phyloP scores from a whole-genome alignment of 2,888 invertebrate genomes.

The Tachina grossa region DNA sequence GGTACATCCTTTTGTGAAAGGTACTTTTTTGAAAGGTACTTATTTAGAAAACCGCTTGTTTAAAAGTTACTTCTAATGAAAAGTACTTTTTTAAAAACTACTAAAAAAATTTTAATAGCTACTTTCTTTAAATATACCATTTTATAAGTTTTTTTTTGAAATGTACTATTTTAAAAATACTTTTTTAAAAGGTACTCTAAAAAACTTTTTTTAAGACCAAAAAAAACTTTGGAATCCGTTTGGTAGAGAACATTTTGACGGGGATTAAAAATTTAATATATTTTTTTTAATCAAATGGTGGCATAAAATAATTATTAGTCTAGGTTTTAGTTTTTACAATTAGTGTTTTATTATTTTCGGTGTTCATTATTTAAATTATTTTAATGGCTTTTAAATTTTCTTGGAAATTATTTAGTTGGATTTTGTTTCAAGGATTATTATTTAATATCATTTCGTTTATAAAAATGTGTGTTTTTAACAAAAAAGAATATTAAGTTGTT shows the following conservation, averaged over 20 bases:
- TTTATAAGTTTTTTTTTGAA: too few species aligned
- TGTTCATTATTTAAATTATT: background rate
- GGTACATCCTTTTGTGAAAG: background rate
- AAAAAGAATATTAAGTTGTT: slow-evolving; percentile 43
- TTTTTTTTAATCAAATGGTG: background rate
- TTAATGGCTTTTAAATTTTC: slow-evolving; percentile 7
- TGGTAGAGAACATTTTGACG: background rate
- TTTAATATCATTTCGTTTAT: slow-evolving; percentile 39
- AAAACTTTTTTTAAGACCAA: too few species aligned
- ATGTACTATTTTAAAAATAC: too few species aligned
- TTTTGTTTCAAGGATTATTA: slow-evolving; percentile 55
- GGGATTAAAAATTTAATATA: background rate
- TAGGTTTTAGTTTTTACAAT: slow-evolving; percentile 10
- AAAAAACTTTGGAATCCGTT: too few species aligned
- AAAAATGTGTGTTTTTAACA: slow-evolving; percentile 47
- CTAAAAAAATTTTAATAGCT: too few species aligned
- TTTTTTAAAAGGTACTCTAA: too few species aligned
- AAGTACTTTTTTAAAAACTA: background rate
- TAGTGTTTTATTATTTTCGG: slow-evolving; percentile 54
- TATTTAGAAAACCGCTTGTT: too few species aligned
- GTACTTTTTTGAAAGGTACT: background rate
- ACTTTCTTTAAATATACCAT: too few species aligned
- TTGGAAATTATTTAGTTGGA: slow-evolving; percentile 40
- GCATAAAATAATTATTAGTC: slow-evolving; percentile 1
- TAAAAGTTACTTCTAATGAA: background rate